Evolutionary conservation across 2,797 vertebrate genomes (phyloP).

Genomic region (Thaleichthys pacificus): DNA sequence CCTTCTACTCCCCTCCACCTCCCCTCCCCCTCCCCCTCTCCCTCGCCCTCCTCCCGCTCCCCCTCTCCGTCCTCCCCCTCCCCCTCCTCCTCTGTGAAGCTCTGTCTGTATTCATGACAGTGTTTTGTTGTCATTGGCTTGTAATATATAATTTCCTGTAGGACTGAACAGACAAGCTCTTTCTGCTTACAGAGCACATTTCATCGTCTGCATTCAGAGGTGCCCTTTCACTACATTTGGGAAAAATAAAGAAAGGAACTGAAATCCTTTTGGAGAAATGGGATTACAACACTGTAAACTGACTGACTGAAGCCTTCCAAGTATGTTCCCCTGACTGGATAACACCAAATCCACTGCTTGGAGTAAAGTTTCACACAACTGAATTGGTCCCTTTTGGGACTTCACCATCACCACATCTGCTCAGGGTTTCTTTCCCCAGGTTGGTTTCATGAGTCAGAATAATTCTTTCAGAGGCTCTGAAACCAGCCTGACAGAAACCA

Average conservation of each 20-base stretch:
- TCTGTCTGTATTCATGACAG: slow-evolving; percentile 49
- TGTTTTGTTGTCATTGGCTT: slow-evolving; percentile 71
- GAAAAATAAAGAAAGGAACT: slow-evolving; percentile 5
- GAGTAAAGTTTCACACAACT: too few relatives aligned
- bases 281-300: neutral
- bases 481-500: slow-evolving; percentile 26
- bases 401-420: slow-evolving; percentile 8
- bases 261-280: neutral
- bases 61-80: slow-evolving; percentile 8
- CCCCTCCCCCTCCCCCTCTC: too few relatives aligned
- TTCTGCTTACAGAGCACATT: slow-evolving; percentile 59
- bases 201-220: slow-evolving; percentile 49
- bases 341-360: neutral
- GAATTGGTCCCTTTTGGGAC: too few relatives aligned
- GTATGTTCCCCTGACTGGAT: neutral
- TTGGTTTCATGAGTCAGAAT: slow-evolving; percentile 36
- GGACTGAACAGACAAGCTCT: slow-evolving; percentile 39
- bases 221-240: slow-evolving; percentile 33
- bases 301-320: neutral
- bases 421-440: slow-evolving; percentile 1
- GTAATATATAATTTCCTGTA: slow-evolving; percentile 67
- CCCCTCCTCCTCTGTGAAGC: slow-evolving; percentile 42
- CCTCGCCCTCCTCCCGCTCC: too few relatives aligned
- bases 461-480: slow-evolving; percentile 18
- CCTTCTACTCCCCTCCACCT: too few relatives aligned